Base-by-base conservation (phyloP, 2,797 vertebrate species). In the Loriculus beryllinus region DNA sequence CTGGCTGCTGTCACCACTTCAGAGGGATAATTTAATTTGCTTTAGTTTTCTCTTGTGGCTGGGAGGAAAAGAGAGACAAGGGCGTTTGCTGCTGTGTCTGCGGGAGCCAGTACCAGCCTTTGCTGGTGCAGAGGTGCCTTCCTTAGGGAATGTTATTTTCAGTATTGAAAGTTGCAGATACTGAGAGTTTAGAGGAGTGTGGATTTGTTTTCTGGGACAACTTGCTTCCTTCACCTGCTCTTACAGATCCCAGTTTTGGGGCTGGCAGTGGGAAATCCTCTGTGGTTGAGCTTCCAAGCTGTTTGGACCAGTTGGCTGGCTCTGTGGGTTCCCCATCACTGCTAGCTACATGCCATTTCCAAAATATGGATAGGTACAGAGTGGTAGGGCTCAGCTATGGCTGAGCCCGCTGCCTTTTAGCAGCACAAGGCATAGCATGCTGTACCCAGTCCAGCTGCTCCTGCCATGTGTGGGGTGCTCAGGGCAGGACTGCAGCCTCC, bases 51-150 rank as follows among this genome's bases (percentile, higher is more conserved):
- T 10, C 15, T 33, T 0, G 0, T 59, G 68, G 21, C 48, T 76
- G 22, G 31, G 56, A 62, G 18, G 25, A n/a, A 0, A 0, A 45
- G 17, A 25, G 43, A 65, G 17, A 56, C 0, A 57, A 57, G 1
- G 25, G 37, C 0, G 2, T 18, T 28, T 70, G 17, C 56, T 86
- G 37, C 42, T 1, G 0, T 5, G 7, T 33, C n/a, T 79, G 19
- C 1, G 8, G 48, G 37, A 42, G 25, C 35, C 59, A 48, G 13
- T 81, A 29, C 63, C 56, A 86, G 26, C 35, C 45, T 70, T 70
- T 45, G 21, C 51, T 75, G 54, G 20, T 69, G 35, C 15, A 28
- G 28, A 40, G 12, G 2, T 37, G 28, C 12, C 3, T 85, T 67
- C 47, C 47, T 81, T 9, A 11, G 28, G 49, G 70, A 60, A 11